Base-by-base conservation (phyloP, 1,140 invertebrate genomes). In the Neodiprion virginianus region DNA sequence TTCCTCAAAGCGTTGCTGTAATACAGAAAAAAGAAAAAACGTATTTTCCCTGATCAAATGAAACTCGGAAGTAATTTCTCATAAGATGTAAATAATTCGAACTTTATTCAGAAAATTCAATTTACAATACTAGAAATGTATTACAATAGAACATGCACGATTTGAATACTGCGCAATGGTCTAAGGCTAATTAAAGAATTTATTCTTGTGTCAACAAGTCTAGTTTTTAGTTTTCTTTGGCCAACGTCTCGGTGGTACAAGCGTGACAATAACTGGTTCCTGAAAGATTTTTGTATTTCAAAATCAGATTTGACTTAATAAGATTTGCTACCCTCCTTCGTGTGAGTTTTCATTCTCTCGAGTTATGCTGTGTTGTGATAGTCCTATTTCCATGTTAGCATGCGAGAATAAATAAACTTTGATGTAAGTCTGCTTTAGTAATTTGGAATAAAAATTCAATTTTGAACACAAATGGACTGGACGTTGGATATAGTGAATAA, bases 1-100 rank as follows among this genome's bases (percentile, higher is more conserved):
- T 77, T 88, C 85, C 75, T 87, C 87, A 73, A 88, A 88, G 74
- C 86, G 86, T 84, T 84, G 86, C 87, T 88, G 82, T 40, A 40
- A 40, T 40, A 5, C 79, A 82, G 76, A 81, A 70, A 87, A 85
- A 79, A 79, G 82, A 80, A 71, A 81, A 80, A 85, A 78, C 72
- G 81, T 72, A 65, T 83, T 21, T 21, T 78, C 77, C 48, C 73
- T 72, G 66, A 69, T 85, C 69, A 87, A 82, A 61, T 61, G n/a
- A 85, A 84, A 88, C 78, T 77, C 81, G 78, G 77, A 79, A 14
- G 23, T n/a, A 17, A 70, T n/a, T 70, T 49, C 4, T 5, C 14
- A 21, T 66, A 66, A 40, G 2, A 2, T 28, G 68, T 9, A 74
- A 69, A 61, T 71, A 71, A 74, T 69, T 79, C 69, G 68, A 71